A percentile compares a stretch with the other conserved stretches of the same genome.
These are phyloP conservation scores for Mactromeris polynyma DNA, from an alignment of 2,888 invertebrate species.

Conservation along the genomic window DNA sequence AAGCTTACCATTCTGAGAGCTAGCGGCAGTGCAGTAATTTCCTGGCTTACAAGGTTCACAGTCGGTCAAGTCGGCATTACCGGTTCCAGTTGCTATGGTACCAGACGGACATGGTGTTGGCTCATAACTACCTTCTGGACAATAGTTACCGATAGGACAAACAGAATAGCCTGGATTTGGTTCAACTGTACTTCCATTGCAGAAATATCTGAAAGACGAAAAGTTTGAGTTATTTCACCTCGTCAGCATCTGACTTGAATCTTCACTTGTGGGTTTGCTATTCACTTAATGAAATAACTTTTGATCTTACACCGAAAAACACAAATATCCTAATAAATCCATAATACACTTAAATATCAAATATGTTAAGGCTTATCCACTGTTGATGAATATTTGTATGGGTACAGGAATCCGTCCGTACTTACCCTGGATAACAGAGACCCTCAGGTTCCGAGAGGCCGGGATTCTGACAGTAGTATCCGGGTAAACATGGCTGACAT, in stretches of 20 bases:
- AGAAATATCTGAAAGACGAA: conserved; percentile 79
- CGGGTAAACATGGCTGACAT: conserved; percentile 84
- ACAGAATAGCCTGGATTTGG: conserved; percentile 80
- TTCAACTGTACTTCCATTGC: conserved; percentile 83
- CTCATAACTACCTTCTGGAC: conserved; percentile 83
- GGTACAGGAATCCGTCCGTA: too few relatives aligned
- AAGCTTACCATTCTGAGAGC: conserved; percentile 81
- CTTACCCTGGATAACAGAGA: conserved; percentile 84
- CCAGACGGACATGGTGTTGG: conserved; percentile 83
- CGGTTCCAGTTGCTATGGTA: conserved; percentile 82
- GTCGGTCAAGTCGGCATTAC: conserved; percentile 82
- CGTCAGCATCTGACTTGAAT: too few relatives aligned
- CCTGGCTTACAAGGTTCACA: conserved; percentile 84
- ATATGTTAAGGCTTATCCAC: too few relatives aligned
- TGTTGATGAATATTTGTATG: too few relatives aligned
- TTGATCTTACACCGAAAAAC: too few relatives aligned
- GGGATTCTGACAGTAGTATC: conserved; percentile 83
- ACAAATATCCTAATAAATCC: too few relatives aligned
- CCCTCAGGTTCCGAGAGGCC: conserved; percentile 84
- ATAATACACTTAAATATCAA: too few relatives aligned
- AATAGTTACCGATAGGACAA: conserved; percentile 86
- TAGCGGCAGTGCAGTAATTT: conserved; percentile 83
- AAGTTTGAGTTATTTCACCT: too few relatives aligned
- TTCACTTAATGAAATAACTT: too few relatives aligned
- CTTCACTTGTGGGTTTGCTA: too few relatives aligned